A percentile compares a stretch with the other conserved stretches of the same genome.
phyloP scores from a whole-genome alignment of 37 sponge, comb jelly and placozoan genomes.

The Diacarnus erythraeanus region DNA sequence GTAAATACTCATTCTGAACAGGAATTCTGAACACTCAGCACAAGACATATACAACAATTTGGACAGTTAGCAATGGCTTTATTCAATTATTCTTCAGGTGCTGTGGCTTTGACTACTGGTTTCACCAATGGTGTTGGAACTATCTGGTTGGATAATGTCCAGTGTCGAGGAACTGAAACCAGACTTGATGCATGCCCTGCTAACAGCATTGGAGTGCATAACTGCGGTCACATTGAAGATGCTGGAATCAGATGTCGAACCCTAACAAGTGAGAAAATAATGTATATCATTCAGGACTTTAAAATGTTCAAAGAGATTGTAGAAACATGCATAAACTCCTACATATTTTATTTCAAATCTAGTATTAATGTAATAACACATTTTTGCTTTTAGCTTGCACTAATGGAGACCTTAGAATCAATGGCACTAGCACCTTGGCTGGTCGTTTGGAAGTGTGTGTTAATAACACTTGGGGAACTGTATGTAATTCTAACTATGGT shows the following conservation, averaged over 20 bases:
- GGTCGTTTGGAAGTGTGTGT: not conserved
- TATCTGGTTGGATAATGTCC: constrained; percentile 31
- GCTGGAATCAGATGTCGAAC: constrained; percentile 2
- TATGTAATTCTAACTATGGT: not conserved
- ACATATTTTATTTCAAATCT: not conserved
- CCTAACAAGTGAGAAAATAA: not conserved
- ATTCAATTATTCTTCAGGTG: not conserved
- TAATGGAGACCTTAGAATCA: not conserved
- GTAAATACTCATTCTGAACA: not conserved
- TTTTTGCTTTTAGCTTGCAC: too few relatives aligned
- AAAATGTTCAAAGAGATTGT: not conserved
- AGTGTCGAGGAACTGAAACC: constrained; percentile 28
- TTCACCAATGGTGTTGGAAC: constrained; percentile 28
- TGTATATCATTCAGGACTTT: not conserved
- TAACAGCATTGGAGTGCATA: constrained; percentile 22
- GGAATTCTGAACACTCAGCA: not conserved
- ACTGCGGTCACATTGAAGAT: constrained; percentile 40
- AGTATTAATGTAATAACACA: too few relatives aligned
- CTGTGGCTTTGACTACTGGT: not conserved
- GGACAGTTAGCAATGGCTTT: not conserved
- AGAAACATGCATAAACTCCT: not conserved
- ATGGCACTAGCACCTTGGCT: not conserved
- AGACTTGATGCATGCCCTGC: constrained; percentile 23
- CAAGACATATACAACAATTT: too few relatives aligned
- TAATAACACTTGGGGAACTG: not conserved